These are phyloP conservation scores for Paguma larvata DNA, from an alignment of 2,797 vertebrate species.

Conservation along the genomic window DNA sequence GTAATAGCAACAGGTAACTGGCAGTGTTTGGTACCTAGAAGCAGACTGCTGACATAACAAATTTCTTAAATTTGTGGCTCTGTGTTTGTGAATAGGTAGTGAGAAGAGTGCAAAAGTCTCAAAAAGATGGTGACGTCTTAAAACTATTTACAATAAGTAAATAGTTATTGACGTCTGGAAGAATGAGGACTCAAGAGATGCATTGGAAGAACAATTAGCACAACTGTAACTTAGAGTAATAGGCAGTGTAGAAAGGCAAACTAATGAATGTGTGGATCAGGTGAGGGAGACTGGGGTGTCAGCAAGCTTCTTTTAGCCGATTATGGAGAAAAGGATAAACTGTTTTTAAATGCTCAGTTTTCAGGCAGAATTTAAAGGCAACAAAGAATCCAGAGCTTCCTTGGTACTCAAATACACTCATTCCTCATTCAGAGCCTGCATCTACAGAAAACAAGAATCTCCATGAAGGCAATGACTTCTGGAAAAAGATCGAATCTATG, in stretches of 20 bases:
- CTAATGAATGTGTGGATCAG: not conserved
- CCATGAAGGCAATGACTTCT: not conserved
- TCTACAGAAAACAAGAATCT: not conserved
- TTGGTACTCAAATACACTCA: not conserved
- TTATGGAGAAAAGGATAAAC: not conserved
- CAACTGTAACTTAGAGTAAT: not conserved
- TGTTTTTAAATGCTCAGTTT: not conserved
- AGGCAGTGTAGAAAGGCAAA: not conserved
- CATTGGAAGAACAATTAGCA: not conserved
- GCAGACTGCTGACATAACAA: not conserved
- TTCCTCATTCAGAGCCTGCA: not conserved
- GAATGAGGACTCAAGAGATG: not conserved
- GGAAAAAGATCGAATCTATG: not conserved
- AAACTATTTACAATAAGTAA: not conserved
- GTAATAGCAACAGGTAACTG: too few species aligned
- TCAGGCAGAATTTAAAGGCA: not conserved
- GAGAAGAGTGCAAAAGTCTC: not conserved
- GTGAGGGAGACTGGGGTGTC: not conserved
- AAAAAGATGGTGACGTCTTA: not conserved
- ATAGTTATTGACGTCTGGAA: not conserved
- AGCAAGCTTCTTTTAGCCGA: not conserved
- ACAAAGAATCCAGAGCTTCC: not conserved
- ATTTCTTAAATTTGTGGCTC: not conserved
- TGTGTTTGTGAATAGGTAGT: not conserved
- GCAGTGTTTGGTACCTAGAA: not conserved